phyloP scores from a whole-genome alignment of 2,797 vertebrate species.

The Centroberyx gerrardi region DNA sequence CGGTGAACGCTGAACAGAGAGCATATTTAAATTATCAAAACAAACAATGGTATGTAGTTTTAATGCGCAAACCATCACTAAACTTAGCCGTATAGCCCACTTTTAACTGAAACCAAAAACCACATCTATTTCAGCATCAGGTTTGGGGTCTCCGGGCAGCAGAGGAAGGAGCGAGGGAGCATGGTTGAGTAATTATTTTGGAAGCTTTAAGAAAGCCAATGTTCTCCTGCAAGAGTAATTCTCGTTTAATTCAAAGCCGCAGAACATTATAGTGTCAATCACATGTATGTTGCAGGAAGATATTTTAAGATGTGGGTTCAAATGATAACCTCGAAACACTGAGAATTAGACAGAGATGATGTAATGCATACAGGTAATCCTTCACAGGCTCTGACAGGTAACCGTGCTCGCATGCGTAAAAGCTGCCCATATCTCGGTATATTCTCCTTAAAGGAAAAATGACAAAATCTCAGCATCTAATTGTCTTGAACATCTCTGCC shows the following conservation, averaged over 20 bases:
- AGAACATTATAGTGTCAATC: conserved; percentile 61
- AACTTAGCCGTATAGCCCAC: conserved; percentile 75
- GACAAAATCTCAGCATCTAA: conserved; percentile 55
- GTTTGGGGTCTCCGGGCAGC: conserved; percentile 83
- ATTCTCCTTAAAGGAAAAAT: conserved; percentile 30
- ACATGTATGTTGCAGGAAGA: conserved; percentile 37
- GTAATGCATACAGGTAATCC: conserved; percentile 52
- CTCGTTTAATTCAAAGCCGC: conserved; percentile 63
- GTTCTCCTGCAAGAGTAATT: conserved; percentile 55
- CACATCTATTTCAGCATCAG: conserved; percentile 85
- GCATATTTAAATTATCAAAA: conserved; percentile 75
- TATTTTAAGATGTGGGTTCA: conserved; percentile 49
- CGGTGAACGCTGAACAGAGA: conserved; percentile 60
- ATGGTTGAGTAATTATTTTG: conserved; percentile 74
- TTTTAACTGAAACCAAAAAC: conserved; percentile 82
- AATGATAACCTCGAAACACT: conserved; percentile 41
- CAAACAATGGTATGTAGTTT: conserved; percentile 78
- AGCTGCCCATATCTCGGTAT: conserved; percentile 29
- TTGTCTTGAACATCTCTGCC: conserved; percentile 87
- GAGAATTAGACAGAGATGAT: conserved; percentile 53
- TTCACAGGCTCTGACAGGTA: conserved; percentile 67
- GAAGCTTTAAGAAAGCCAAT: conserved; percentile 64
- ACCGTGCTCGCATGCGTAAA: conserved; percentile 49
- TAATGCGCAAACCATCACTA: conserved; percentile 79
- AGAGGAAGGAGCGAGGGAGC: conserved; percentile 62